These are phyloP conservation scores for Cetonia aurata DNA, from an alignment of 2,888 invertebrate genomes.

Conservation along the genomic window DNA sequence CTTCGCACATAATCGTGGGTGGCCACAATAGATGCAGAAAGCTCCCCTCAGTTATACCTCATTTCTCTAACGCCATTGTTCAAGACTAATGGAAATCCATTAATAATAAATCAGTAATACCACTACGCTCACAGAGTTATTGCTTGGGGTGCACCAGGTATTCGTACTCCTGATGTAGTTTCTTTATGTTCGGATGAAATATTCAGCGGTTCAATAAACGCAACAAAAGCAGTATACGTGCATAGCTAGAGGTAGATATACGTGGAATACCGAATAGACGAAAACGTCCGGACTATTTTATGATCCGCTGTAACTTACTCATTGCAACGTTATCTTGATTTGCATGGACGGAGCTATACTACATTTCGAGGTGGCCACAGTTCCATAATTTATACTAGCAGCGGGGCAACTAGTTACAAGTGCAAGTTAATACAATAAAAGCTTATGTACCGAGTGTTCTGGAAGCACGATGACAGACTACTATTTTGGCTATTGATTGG, in stretches of 20 bases:
- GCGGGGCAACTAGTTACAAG: no score
- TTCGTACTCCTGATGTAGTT: conserved; percentile 43
- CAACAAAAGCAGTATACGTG: conserved; percentile 11
- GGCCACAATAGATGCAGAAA: conserved; percentile 53
- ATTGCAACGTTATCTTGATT: conserved; percentile 4
- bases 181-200: conserved; percentile 45
- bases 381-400: no score
- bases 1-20: conserved; percentile 51
- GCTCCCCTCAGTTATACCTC: conserved; percentile 53
- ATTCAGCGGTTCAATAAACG: conserved; percentile 39
- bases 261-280: not conserved
- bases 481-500: no score
- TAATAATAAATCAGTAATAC: conserved; percentile 64
- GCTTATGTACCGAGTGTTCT: no score
- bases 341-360: not conserved
- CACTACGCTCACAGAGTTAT: conserved; percentile 55
- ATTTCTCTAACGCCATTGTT: conserved; percentile 60
- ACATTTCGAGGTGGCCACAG: no score
- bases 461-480: no score
- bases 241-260: not conserved
- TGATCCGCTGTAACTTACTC: not conserved
- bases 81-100: conserved; percentile 63
- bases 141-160: conserved; percentile 53
- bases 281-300: not conserved
- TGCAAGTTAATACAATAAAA: no score